Evolutionary conservation across 2,888 invertebrate species (phyloP), one percentile per base, ranked within the genome.

Genomic region (Drosophila fungiperda): DNA sequence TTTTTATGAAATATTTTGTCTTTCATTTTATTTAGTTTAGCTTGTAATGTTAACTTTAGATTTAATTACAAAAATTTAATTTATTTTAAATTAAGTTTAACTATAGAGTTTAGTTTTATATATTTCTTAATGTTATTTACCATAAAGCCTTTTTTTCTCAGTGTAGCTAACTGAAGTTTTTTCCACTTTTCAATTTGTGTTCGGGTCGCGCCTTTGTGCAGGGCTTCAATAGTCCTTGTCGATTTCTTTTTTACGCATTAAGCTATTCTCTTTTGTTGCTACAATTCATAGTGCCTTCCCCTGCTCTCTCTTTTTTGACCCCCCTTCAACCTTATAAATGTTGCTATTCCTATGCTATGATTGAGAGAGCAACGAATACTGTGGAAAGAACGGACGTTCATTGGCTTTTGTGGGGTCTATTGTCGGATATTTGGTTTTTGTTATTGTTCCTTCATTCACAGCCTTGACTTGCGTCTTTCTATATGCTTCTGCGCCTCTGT

Each of bases 391-490:
- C 75, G 73, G 82, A 78, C 85, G 85, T 84, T 84, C 87, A 84
- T 89, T 84, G 84, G 86, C 88, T 87, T 84, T 82, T 78, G 61
- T 70, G 54, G n/a, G 62, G 63, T 61, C 49, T 54, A 61, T 57
- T 59, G 74, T 68, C 80, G 74, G 74, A 74, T 87, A 76, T 87
- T 84, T 87, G 76, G 71, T 70, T 79, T 85, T 87, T 87, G 90
- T 90, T 90, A 79, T 89, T 82, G 80, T 87, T 85, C 83, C 80
- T 72, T 74, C 72, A 69, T 82, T 72, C 88, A 69, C 82, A 66
- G 68, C 75, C 68, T 62, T 57, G 77, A 76, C 73, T 80, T 64
- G 62, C 50, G 63, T 61, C 71, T 64, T 26, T 61, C 60, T 53
- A 50, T 23, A 17, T 49, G 52, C 59, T 45, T 36, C 2, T 20